Conservation (phyloP, 2,888 invertebrate species). For the Nomada flava region DNA sequence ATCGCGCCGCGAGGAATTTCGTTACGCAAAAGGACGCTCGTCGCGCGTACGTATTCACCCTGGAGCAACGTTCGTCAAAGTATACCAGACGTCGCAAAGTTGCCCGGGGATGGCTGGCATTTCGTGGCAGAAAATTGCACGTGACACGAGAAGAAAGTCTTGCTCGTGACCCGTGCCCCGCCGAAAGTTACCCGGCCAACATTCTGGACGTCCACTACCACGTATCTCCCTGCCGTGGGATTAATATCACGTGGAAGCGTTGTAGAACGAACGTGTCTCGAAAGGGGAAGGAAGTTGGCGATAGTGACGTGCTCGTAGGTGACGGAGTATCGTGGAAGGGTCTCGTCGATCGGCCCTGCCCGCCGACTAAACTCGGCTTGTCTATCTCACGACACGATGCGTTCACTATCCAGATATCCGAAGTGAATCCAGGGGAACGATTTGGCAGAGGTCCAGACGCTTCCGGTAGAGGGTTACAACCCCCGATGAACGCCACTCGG, state of each 20-base stretch:
- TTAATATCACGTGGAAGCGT: slow-evolving; percentile 54
- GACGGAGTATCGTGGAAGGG: slow-evolving; percentile 29
- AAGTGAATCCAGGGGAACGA: slow-evolving; percentile 54
- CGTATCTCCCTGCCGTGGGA: slow-evolving; percentile 30
- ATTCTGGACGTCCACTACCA: slow-evolving; percentile 8
- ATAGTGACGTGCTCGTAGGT: slow-evolving; percentile 54
- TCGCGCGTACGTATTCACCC: slow-evolving; percentile 6
- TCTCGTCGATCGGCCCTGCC: slow-evolving; percentile 41
- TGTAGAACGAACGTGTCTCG: slow-evolving; percentile 41
- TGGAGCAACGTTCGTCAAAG: slow-evolving; percentile 13
- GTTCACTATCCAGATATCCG: slow-evolving; percentile 41
- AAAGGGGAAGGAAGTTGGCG: slow-evolving; percentile 32
- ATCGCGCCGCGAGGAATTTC: slow-evolving; percentile 8
- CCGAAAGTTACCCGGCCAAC: slow-evolving; percentile 7
- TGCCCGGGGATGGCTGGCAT: slow-evolving; percentile 13
- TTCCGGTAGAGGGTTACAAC: slow-evolving; percentile 27
- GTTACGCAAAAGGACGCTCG: background rate
- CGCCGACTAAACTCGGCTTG: slow-evolving; percentile 53
- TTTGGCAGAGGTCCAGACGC: slow-evolving; percentile 60
- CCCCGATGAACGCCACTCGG: background rate
- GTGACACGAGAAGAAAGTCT: slow-evolving; percentile 36
- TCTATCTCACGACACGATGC: slow-evolving; percentile 43
- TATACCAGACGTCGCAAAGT: slow-evolving; percentile 14
- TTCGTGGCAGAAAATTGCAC: slow-evolving; percentile 37
- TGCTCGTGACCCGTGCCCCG: background rate